Base-by-base conservation (phyloP, 2,888 invertebrate genomes). In the Dynastes hyllus region DNA sequence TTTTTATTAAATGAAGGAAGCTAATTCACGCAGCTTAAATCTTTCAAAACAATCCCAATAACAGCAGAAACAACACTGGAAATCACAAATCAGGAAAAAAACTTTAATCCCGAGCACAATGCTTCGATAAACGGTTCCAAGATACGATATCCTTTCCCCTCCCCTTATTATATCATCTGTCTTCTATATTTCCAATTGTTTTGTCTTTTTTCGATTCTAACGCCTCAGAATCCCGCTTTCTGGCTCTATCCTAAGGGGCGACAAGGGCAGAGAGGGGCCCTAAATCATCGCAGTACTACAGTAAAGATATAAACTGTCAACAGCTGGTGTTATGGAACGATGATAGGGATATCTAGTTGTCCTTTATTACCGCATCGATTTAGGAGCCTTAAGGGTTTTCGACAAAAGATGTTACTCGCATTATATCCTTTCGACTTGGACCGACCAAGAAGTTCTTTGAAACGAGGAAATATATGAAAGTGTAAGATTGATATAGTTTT, bases 321-420 rank as follows among this genome's bases (percentile, higher is more conserved):
- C 85, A 85, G 83, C 85, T 85, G 85, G 81, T 81, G 78, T 84
- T 81, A 84, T 84, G 82, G 83, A 82, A 84, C 84, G 84, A 84
- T 82, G 85, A 84, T 83, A 81, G 84, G 82, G 81, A 80, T 83
- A 85, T 85, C 81, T 81, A 80, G 55, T 81, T 81, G 81, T 84
- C 82, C 82, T 82, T 81, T 79, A 80, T 79, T 51, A 63, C 29
- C 61, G 63, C 63, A 79, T 79, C 76, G 76, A 76, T 76, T 65
- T 61, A 61, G 55, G 55, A 58, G 16, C 22, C 8, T 55, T 55
- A 8, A 22, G 16, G 16, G 63, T 65, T 67, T 9, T 22, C 40
- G 22, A 67, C 66, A 40, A 67, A 67, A 67, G 40, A 67, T 67
- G 66, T 67, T 67, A 22, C 66, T 13, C 13, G 5, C 32, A 13